Conservation (phyloP, 1,140 invertebrate species). For the Tetragonula clypearis region DNA sequence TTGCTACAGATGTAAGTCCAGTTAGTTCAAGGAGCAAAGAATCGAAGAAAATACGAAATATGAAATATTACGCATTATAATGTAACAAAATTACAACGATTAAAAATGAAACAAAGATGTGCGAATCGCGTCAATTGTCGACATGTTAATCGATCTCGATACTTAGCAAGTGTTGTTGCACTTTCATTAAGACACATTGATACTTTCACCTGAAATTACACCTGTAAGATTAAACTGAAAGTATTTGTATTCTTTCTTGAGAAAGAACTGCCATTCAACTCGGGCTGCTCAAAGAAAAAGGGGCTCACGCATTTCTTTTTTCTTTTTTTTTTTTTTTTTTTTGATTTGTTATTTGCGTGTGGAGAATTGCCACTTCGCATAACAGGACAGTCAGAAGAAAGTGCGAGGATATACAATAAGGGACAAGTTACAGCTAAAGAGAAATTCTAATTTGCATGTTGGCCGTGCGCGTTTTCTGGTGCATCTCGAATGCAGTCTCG, state of each 20-base stretch:
- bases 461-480: neutral
- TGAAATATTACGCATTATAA: no score
- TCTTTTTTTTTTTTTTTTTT: neutral
- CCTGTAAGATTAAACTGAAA: neutral
- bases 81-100: no score
- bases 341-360: neutral
- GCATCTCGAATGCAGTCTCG: constrained; percentile 18
- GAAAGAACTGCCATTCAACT: neutral
- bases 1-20: no score
- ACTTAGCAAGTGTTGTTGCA: neutral
- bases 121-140: no score
- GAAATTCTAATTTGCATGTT: constrained; percentile 14
- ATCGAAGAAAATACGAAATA: no score
- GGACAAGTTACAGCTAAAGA: neutral
- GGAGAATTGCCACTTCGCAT: neutral
- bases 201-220: neutral
- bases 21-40: no score
- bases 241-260: neutral
- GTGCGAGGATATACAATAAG: neutral
- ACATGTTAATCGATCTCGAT: no score
- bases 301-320: neutral
- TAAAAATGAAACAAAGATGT: no score
- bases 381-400: neutral
- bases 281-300: neutral
- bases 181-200: neutral